Conservation (phyloP, 2,888 invertebrate genomes). For the Lasioglossum villosulum region DNA sequence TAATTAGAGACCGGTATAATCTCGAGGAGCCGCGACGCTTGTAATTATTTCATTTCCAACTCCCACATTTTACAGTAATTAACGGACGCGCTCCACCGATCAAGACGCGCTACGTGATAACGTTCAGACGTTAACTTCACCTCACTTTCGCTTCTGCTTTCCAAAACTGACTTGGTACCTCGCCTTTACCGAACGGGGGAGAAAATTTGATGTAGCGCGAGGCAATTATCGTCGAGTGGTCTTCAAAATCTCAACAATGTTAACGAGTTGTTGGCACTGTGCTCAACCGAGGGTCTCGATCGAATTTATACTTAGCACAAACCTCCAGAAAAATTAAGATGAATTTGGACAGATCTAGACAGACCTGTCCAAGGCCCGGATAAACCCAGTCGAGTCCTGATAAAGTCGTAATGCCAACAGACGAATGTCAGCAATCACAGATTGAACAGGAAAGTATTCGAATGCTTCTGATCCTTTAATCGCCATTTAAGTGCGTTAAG, state of each 20-base stretch:
- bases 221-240: neutral
- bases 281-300: neutral
- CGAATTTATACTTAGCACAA: neutral
- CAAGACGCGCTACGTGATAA: neutral
- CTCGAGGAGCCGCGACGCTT: constrained; percentile 24
- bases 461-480: constrained; percentile 4
- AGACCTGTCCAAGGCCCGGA: neutral
- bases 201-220: neutral
- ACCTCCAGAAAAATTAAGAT: no score
- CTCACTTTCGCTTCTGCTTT: neutral
- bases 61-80: constrained; percentile 48
- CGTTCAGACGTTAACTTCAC: neutral
- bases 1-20: constrained; percentile 36
- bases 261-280: neutral
- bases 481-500: neutral
- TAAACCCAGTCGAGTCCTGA: neutral
- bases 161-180: neutral
- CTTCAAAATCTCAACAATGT: neutral
- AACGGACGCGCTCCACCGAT: constrained; percentile 29
- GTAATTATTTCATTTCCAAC: constrained; percentile 55
- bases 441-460: neutral
- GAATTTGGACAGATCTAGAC: no score
- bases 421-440: neutral
- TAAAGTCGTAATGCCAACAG: neutral
- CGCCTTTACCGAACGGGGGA: neutral